Conservation (phyloP, 2,888 invertebrate genomes). For the Chrysodeixis includens region DNA sequence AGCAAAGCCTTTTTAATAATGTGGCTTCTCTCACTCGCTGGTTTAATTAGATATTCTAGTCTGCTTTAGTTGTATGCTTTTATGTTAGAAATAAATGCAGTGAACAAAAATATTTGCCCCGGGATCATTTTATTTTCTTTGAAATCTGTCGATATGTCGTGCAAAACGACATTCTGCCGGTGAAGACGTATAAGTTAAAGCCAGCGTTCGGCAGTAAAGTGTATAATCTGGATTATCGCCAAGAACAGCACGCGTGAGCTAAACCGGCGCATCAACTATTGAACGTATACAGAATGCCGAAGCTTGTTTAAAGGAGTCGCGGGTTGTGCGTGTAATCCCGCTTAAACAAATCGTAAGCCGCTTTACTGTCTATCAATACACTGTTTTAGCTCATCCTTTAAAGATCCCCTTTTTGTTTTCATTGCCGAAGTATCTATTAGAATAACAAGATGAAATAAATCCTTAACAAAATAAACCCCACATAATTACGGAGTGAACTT, state of each 20-base stretch:
- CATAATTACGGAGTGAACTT: conserved; percentile 24
- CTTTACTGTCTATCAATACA: conserved; percentile 4
- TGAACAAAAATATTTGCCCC: not conserved
- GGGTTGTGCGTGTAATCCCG: not conserved
- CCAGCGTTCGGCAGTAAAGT: not conserved
- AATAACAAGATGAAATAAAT: conserved; percentile 3
- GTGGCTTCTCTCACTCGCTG: not conserved
- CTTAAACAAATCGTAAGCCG: conserved; percentile 1
- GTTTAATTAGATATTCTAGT: not conserved
- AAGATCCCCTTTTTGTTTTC: conserved; percentile 1
- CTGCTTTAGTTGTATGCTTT: not conserved
- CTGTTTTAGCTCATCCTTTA: not conserved
- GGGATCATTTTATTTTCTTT: not conserved
- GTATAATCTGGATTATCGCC: conserved; percentile 1
- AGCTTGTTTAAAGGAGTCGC: conserved; percentile 1
- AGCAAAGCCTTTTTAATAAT: not conserved
- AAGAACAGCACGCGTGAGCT: not conserved
- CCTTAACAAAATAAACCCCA: conserved; percentile 16
- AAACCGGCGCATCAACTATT: conserved; percentile 2
- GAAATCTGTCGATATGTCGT: not conserved
- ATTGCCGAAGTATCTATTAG: conserved; percentile 6
- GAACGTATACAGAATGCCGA: conserved; percentile 2
- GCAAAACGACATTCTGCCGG: not conserved
- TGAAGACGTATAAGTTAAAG: conserved; percentile 4
- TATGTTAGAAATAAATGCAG: not conserved